Percentiles rank a stretch among this genome's conserved stretches.
Evolutionary conservation across 2,113 vertebrate species (phyloP).

Genomic region (Furnarius figulus): DNA sequence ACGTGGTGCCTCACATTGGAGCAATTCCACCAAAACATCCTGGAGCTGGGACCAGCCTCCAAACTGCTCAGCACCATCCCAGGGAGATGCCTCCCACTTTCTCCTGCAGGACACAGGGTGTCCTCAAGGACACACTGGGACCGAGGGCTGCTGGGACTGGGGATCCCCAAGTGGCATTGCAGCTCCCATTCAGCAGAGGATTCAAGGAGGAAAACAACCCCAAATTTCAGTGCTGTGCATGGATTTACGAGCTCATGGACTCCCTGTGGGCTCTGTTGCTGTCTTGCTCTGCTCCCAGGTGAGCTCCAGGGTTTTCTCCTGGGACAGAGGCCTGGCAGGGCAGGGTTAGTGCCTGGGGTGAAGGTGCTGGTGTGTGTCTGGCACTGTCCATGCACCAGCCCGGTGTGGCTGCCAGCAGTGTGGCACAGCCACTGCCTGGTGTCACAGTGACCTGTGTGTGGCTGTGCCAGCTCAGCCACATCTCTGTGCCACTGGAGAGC

Average conservation of each 20-base stretch:
- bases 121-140: background rate
- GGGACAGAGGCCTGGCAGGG: background rate
- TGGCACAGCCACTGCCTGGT: background rate
- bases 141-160: background rate
- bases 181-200: background rate
- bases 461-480: background rate
- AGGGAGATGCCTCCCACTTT: background rate
- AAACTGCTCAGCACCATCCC: fast-evolving
- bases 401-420: background rate
- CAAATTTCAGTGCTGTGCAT: fast-evolving
- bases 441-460: background rate
- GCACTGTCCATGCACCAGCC: background rate
- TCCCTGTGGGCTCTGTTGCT: background rate
- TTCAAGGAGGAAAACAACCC: background rate
- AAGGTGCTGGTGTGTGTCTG: background rate
- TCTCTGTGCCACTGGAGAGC: background rate
- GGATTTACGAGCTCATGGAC: background rate
- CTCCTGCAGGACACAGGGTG: background rate
- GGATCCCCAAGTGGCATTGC: background rate
- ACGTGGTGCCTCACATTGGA: background rate
- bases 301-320: background rate
- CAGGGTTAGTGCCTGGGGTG: background rate
- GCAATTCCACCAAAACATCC: background rate
- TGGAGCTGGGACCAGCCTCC: background rate
- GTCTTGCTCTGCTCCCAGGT: background rate